Evolutionary conservation across 2,888 invertebrate species (phyloP).

Genomic region (Limnephilus auricula): DNA sequence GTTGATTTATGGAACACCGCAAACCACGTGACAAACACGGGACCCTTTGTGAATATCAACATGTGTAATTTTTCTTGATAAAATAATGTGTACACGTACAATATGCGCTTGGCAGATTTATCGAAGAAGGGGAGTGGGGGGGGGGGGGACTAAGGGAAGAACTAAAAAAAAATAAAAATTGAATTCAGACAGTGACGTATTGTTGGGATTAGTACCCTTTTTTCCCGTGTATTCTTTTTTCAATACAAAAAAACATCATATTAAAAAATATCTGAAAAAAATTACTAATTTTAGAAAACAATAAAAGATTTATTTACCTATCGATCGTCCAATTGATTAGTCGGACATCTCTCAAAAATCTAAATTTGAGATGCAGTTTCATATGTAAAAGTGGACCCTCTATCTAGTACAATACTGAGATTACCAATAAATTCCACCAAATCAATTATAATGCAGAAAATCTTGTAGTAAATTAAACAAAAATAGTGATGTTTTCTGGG

Average conservation of each 20-base stretch:
- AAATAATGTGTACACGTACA: slow-evolving; percentile 22
- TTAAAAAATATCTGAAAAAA: background rate
- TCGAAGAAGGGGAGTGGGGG: too few species aligned
- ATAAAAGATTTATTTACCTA: too few species aligned
- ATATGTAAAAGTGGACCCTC: too few species aligned
- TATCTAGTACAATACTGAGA: too few species aligned
- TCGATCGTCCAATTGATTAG: too few species aligned
- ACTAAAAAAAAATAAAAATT: background rate
- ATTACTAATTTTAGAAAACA: too few species aligned
- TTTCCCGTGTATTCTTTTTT: background rate
- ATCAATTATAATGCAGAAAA: too few species aligned
- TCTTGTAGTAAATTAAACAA: too few species aligned
- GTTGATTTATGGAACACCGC: slow-evolving; percentile 33
- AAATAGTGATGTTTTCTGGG: too few species aligned
- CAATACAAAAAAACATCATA: background rate
- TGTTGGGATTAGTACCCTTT: background rate
- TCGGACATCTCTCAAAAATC: too few species aligned
- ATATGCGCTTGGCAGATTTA: slow-evolving; percentile 39
- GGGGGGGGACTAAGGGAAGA: background rate
- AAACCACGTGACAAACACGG: slow-evolving; percentile 32
- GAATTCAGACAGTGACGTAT: slow-evolving; percentile 31
- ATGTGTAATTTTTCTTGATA: slow-evolving; percentile 27
- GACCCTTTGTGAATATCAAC: slow-evolving; percentile 39
- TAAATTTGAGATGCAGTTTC: too few species aligned
- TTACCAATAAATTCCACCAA: too few species aligned